phyloP scores from a whole-genome alignment of 2,888 invertebrate genomes.

The Ophraella communa region DNA sequence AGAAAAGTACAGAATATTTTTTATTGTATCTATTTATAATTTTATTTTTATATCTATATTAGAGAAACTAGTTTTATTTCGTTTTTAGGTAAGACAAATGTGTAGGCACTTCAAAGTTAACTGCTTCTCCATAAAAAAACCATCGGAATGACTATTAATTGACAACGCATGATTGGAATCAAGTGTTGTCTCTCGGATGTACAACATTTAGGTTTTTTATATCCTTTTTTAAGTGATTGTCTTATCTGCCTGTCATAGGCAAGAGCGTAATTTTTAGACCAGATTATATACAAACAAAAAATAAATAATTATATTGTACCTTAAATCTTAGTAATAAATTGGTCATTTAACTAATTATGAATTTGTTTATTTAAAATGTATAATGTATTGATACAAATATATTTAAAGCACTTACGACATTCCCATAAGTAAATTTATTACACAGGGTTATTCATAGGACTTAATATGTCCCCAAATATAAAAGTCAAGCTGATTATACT shows the following conservation, averaged over 20 bases:
- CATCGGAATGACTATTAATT: conserved; percentile 57
- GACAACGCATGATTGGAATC: conserved; percentile 59
- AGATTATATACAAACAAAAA: not conserved
- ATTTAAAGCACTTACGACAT: too few species aligned
- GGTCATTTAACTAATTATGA: not conserved
- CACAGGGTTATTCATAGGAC: too few species aligned
- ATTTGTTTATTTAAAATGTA: not conserved
- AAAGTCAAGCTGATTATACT: too few species aligned
- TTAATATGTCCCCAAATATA: too few species aligned
- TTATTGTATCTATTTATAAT: not conserved
- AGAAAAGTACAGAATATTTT: conserved; percentile 52
- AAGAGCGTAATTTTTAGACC: not conserved
- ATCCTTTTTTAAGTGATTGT: conserved; percentile 7
- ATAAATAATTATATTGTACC: not conserved
- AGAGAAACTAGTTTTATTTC: not conserved
- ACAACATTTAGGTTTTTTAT: conserved; percentile 16
- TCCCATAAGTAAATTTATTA: too few species aligned
- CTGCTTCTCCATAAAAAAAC: conserved; percentile 72
- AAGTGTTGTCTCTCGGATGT: conserved; percentile 58
- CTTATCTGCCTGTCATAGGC: not conserved
- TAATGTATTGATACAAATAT: too few species aligned
- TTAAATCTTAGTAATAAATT: not conserved
- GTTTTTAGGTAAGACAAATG: conserved; percentile 88
- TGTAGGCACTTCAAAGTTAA: conserved; percentile 90
- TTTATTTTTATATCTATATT: too few species aligned